These are phyloP conservation scores for Ernsta delagoae DNA, from an alignment of 2,888 invertebrate species.

Conservation along the genomic window DNA sequence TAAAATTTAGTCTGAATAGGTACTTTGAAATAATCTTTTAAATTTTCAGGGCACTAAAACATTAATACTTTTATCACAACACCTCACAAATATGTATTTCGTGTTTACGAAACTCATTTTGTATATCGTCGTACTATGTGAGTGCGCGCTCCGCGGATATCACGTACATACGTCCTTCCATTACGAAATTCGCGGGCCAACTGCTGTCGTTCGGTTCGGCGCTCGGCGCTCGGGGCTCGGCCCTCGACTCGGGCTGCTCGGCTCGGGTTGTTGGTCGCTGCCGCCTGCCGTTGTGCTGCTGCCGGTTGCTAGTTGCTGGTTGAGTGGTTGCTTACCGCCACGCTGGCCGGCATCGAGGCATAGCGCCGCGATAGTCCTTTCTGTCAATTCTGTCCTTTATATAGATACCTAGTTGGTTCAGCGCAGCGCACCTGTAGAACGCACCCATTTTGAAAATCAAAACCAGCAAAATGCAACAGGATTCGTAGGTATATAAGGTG, in stretches of 20 bases:
- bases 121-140: constrained; percentile 38
- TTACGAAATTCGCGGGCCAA: constrained; percentile 39
- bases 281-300: no score
- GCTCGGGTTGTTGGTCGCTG: no score
- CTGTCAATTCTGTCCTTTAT: no score
- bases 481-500: no score
- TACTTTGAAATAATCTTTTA: background rate
- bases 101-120: constrained; percentile 42
- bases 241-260: no score
- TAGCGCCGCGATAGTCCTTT: no score
- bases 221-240: no score
- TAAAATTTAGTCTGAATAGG: no score
- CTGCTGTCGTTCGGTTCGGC: constrained; percentile 34
- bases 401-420: constrained; percentile 38
- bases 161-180: constrained; percentile 32
- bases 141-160: constrained; percentile 12
- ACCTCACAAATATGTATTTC: constrained; percentile 40
- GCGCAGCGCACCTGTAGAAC: constrained; percentile 46
- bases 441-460: background rate
- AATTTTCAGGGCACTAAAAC: constrained; percentile 35
- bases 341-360: no score
- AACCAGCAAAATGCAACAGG: no score
- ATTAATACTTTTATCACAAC: constrained; percentile 38
- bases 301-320: no score
- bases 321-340: no score